Conservation (phyloP, 2,797 vertebrate genomes). For the Mormyrops attenuatus region DNA sequence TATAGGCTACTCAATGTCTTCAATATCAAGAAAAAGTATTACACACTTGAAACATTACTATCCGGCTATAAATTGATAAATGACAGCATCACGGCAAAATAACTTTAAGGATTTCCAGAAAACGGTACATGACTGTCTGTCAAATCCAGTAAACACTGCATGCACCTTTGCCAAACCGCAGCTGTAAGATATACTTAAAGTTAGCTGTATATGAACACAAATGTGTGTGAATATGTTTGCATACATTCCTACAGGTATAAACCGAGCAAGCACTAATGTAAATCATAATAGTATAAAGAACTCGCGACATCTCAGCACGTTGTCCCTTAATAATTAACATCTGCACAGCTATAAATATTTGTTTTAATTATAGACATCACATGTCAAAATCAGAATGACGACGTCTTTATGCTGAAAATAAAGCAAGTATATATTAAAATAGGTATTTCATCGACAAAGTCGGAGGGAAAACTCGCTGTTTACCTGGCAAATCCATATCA, state of each 20-base stretch:
- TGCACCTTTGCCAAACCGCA: not conserved
- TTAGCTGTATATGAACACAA: not conserved
- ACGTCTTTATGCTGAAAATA: not conserved
- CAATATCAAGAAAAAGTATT: not conserved
- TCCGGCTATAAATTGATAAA: not conserved
- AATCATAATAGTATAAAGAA: not conserved
- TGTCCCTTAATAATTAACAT: not conserved
- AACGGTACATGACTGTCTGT: not conserved
- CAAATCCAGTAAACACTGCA: not conserved
- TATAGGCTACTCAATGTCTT: not conserved
- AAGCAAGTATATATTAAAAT: not conserved
- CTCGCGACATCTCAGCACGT: not conserved
- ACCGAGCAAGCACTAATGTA: not conserved
- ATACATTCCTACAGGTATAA: not conserved
- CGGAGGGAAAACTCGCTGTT: constrained; percentile 29
- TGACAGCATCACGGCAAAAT: not conserved
- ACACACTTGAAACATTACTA: not conserved
- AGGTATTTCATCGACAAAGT: not conserved
- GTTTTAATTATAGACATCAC: not conserved
- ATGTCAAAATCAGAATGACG: not conserved
- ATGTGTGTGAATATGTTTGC: not conserved
- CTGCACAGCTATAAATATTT: not conserved
- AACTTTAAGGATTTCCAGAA: not conserved
- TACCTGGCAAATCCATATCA: constrained; percentile 81
- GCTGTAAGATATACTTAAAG: not conserved